Percentiles rank a stretch among this genome's conserved stretches.
Conservation (phyloP, 37 sponge, comb jelly and placozoan genomes). For the Halichondria panicea region DNA sequence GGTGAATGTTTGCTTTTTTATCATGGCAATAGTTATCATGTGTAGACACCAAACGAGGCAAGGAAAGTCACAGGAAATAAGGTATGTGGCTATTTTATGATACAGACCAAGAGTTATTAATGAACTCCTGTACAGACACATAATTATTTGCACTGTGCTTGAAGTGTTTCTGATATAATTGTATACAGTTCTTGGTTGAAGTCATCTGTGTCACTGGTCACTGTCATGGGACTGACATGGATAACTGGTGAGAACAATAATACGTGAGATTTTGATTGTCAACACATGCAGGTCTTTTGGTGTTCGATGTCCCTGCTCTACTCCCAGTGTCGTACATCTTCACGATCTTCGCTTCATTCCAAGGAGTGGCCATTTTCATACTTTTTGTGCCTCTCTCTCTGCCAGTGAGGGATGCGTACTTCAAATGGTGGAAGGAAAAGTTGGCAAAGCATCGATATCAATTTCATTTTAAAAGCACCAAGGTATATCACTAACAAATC, state of each 20-base stretch:
- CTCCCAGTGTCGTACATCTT: slow-evolving; percentile 33
- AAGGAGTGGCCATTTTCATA: slow-evolving; percentile 45
- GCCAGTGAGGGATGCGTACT: slow-evolving; percentile 31
- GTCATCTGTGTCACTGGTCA: slow-evolving; percentile 33
- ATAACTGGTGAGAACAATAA: no score
- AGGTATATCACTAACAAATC: no score
- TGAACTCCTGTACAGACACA: neutral
- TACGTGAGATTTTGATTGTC: no score
- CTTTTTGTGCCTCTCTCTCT: slow-evolving; percentile 41
- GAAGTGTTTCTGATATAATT: no score
- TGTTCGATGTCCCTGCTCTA: slow-evolving; percentile 18
- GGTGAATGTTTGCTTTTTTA: slow-evolving; percentile 50
- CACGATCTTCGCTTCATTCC: slow-evolving; percentile 45
- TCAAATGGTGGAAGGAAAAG: slow-evolving; percentile 49
- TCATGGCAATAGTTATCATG: slow-evolving; percentile 56
- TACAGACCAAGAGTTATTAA: no score
- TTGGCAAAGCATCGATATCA: no score
- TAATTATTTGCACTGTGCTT: no score
- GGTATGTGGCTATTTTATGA: no score
- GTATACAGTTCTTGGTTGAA: slow-evolving; percentile 61
- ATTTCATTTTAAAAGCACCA: no score
- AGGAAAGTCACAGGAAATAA: neutral
- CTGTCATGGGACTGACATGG: slow-evolving; percentile 67
- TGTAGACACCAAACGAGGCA: slow-evolving; percentile 21
- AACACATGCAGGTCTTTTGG: no score